Conservation (phyloP, 2,888 invertebrate genomes). For the Pyrocoelia pectoralis region DNA sequence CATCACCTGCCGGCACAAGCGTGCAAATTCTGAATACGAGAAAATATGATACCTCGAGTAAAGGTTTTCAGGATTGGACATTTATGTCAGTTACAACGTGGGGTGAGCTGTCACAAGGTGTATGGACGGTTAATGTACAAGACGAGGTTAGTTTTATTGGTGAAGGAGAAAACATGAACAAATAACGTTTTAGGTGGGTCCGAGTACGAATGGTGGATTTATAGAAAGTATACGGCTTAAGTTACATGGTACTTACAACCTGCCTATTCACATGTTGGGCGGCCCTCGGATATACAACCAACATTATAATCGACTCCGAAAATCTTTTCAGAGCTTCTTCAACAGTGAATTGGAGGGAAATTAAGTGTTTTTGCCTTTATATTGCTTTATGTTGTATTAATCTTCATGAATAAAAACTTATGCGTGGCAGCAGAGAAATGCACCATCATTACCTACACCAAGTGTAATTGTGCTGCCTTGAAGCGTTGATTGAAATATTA, state of each 20-base stretch:
- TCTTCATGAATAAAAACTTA: no score
- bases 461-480: no score
- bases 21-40: constrained; percentile 76
- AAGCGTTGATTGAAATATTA: no score
- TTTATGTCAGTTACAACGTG: constrained; percentile 91
- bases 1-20: constrained; percentile 81
- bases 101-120: constrained; percentile 83
- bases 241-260: constrained; percentile 75
- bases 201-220: constrained; percentile 63
- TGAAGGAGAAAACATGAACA: background rate
- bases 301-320: constrained; percentile 56
- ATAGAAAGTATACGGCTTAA: constrained; percentile 68
- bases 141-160: constrained; percentile 59
- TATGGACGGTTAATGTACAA: constrained; percentile 66
- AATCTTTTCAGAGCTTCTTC: no score
- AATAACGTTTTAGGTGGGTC: constrained; percentile 45
- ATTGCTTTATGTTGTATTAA: no score
- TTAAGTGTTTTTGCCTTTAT: no score
- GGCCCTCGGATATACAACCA: constrained; percentile 65
- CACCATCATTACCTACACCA: no score
- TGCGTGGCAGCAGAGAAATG: no score
- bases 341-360: no score
- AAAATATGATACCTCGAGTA: constrained; percentile 71
- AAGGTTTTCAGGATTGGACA: constrained; percentile 83
- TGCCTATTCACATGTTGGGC: constrained; percentile 69